Base-by-base conservation (phyloP, 2,888 invertebrate genomes). In the Malthinus flaveolus region DNA sequence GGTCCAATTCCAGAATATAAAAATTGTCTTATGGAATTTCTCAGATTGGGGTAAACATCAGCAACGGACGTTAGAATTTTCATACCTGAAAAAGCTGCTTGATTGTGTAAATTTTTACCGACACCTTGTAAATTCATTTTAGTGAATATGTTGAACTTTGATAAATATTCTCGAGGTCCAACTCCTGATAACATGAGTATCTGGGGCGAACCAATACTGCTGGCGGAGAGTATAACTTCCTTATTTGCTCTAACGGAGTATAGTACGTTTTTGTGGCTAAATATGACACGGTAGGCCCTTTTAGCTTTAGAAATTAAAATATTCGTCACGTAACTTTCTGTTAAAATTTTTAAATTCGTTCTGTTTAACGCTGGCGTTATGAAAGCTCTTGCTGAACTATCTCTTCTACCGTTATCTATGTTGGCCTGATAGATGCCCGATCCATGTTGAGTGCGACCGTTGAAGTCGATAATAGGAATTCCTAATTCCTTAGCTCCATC, bases 171-270 rank as follows among this genome's bases (percentile, higher is more conserved):
- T 23, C 5, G 2, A 3, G 23, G 23, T 23, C 23, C 23, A 3
- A 23, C 23, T 3, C 93, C 0, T 91, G 91, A 10, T 93, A 8
- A 75, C 89, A 92, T 87, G 45, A 94, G 76, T 7, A 93, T 74
- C 73, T 93, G 92, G 0, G 93, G 91, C 0, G 91, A 89, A 61
- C 89, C 90, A 32, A 93, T 85, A 0, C 89, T 80, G 5, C 93
- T 93, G 0, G 90, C 90, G 8, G 88, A 84, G n/a, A 93, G 76
- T 48, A 93, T 83, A 1, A 93, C 83, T 77, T 90, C 92, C 62
- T 87, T 88, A 6, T 80, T 82, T 4, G 89, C 90, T 3, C 77
- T 71, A 12, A 12, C 39, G n/a, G 3, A 5, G 7, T 39, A 39
- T 8, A 12, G 2, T 1, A 8, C 8, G 11, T 39, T 39, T 11